phyloP scores from a whole-genome alignment of 1,140 invertebrate species.

The Tetraneura akinire region DNA sequence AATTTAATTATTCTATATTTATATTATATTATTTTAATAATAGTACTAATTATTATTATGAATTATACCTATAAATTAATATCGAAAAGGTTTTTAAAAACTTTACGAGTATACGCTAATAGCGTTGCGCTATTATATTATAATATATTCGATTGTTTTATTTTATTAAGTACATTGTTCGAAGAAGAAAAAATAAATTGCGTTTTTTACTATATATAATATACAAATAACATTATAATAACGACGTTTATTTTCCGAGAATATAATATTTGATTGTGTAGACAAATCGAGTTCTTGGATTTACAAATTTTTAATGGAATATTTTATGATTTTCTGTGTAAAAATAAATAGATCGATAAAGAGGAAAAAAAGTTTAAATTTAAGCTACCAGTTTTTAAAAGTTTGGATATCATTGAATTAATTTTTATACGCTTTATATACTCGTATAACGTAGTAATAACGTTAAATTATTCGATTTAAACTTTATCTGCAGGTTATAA shows the following conservation, averaged over 20 bases:
- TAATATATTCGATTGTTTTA: too few species aligned
- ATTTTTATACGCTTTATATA: not conserved
- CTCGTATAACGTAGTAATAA: not conserved
- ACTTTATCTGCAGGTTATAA: not conserved
- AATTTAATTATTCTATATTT: too few species aligned
- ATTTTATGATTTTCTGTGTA: conserved; percentile 9
- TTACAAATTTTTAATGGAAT: conserved; percentile 13
- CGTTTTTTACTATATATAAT: conserved; percentile 27
- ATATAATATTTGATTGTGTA: conserved; percentile 9
- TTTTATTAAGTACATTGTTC: too few species aligned
- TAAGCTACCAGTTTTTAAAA: not conserved
- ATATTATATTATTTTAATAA: too few species aligned
- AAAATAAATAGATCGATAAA: not conserved
- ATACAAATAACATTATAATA: not conserved
- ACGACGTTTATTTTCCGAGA: not conserved
- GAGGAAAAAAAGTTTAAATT: not conserved
- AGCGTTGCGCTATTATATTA: too few species aligned
- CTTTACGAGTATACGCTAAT: too few species aligned
- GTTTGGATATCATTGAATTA: not conserved
- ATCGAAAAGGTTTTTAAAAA: too few species aligned
- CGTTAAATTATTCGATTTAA: not conserved
- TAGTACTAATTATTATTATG: too few species aligned
- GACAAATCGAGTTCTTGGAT: not conserved
- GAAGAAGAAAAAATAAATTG: too few species aligned
- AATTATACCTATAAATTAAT: too few species aligned